phyloP scores from a whole-genome alignment of 2,113 vertebrate species.

The Zapornia atra region DNA sequence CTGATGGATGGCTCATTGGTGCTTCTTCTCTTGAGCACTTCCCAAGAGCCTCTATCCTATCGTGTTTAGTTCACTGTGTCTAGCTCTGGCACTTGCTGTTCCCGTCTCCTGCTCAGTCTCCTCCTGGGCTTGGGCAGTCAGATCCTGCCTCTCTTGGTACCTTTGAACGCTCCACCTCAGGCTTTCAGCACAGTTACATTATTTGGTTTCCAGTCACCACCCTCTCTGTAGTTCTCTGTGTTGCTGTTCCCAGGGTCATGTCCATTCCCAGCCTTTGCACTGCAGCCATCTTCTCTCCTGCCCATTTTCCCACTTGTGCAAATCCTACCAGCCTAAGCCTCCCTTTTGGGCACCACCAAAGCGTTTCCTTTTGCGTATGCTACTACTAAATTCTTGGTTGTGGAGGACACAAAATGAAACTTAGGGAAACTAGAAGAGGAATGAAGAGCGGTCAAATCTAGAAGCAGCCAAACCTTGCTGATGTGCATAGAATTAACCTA shows the following conservation, averaged over 20 bases:
- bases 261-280: background rate
- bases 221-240: background rate
- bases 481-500: background rate
- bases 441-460: background rate
- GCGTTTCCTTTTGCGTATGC: background rate
- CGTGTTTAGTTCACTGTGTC: background rate
- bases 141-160: background rate
- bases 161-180: background rate
- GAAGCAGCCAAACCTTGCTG: background rate
- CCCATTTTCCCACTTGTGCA: background rate
- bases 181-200: rapidly evolving
- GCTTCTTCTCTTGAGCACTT: background rate
- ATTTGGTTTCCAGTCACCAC: background rate
- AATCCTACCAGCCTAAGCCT: background rate
- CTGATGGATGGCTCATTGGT: background rate
- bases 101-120: background rate
- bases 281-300: background rate
- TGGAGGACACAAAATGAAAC: background rate
- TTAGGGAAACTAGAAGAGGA: background rate
- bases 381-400: background rate
- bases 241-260: background rate
- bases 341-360: background rate
- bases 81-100: background rate
- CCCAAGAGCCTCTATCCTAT: background rate
- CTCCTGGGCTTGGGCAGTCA: background rate